These are phyloP conservation scores for Heteropelma amictum DNA, from an alignment of 2,888 invertebrate genomes.

Conservation along the genomic window DNA sequence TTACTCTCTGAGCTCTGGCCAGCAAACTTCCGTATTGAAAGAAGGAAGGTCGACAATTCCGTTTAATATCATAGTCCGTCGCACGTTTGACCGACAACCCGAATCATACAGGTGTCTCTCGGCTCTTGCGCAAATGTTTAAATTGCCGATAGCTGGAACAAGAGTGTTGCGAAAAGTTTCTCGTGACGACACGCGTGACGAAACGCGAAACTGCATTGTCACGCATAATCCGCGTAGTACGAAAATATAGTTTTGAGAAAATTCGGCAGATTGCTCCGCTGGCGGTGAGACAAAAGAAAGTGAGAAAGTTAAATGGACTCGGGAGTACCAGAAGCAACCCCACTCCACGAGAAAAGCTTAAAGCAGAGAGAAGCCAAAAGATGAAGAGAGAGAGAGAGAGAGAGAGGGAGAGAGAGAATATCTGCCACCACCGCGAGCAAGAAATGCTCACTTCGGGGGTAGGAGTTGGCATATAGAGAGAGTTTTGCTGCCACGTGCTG, in stretches of 20 bases:
- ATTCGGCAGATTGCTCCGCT: not conserved
- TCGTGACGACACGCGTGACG: too few species aligned
- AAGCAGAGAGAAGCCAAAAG: constrained; percentile 42
- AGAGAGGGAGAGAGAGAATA: constrained; percentile 46
- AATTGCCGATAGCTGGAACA: too few species aligned
- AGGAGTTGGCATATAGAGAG: constrained; percentile 40
- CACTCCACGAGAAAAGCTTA: constrained; percentile 42
- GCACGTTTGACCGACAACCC: too few species aligned
- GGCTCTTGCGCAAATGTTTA: too few species aligned
- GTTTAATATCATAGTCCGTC: too few species aligned
- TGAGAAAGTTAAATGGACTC: constrained; percentile 24
- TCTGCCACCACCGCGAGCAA: constrained; percentile 51
- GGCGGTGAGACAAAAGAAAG: not conserved
- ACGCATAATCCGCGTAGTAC: too few species aligned
- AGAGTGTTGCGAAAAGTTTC: too few species aligned
- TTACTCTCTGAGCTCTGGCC: too few species aligned
- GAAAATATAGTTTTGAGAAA: not conserved
- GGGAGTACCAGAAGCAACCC: constrained; percentile 43
- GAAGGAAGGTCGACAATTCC: too few species aligned
- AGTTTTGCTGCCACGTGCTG: constrained; percentile 47
- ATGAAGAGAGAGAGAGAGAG: constrained; percentile 53
- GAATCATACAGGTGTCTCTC: too few species aligned
- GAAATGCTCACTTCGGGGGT: constrained; percentile 46
- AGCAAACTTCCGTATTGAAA: too few species aligned
- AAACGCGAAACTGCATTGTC: too few species aligned